These are phyloP conservation scores for Cephalotes varians DNA, from an alignment of 2,888 invertebrate species.

Conservation along the genomic window DNA sequence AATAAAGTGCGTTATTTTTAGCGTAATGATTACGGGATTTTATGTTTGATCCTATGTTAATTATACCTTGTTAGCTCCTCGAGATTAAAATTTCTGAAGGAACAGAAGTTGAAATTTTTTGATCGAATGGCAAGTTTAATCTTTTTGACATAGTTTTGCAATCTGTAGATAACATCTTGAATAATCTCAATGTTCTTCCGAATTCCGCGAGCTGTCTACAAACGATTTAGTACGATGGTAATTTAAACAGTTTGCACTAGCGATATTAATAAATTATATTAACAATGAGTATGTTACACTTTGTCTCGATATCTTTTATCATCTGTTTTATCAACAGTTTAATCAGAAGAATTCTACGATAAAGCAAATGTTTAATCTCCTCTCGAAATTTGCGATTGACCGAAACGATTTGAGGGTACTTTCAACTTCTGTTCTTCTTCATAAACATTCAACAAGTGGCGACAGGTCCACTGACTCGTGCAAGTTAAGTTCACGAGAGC, in stretches of 20 bases:
- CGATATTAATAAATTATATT: not conserved
- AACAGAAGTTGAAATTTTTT: not conserved
- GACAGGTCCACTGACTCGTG: slow-evolving; percentile 64
- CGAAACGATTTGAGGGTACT: slow-evolving; percentile 31
- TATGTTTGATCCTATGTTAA: not conserved
- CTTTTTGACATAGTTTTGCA: not conserved
- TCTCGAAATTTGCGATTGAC: slow-evolving; percentile 39
- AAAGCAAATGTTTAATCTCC: slow-evolving; percentile 37
- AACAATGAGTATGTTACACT: not conserved
- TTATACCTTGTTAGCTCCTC: not conserved
- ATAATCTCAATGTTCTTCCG: not conserved
- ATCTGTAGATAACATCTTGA: not conserved
- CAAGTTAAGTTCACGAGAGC: slow-evolving; percentile 59
- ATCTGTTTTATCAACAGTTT: not conserved
- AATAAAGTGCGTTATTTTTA: not conserved
- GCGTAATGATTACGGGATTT: not conserved
- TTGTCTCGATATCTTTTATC: not conserved
- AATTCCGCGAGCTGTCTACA: not conserved
- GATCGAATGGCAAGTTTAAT: no score
- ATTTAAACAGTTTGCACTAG: not conserved
- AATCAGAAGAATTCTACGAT: slow-evolving; percentile 2
- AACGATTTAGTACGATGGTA: not conserved
- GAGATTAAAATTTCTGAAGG: not conserved
- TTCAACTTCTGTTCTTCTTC: slow-evolving; percentile 67
- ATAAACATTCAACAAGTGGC: slow-evolving; percentile 77